These are phyloP conservation scores for Epistrophe eligans DNA, from an alignment of 2,888 invertebrate species.

Conservation along the genomic window DNA sequence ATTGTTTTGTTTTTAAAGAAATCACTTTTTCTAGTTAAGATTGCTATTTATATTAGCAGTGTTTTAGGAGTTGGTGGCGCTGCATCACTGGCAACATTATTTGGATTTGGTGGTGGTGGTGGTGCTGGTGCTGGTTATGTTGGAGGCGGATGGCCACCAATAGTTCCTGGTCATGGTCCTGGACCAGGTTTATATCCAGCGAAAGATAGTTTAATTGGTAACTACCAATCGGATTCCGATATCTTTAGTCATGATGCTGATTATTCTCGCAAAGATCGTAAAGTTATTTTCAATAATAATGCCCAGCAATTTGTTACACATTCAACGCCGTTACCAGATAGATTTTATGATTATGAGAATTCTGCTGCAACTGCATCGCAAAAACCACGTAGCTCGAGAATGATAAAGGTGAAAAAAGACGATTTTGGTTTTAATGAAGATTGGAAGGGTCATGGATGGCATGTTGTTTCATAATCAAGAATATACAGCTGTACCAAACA, in stretches of 20 bases:
- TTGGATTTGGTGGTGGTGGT: constrained; percentile 16
- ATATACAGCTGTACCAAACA: background rate
- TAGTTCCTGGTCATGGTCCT: constrained; percentile 58
- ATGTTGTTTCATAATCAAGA: constrained; percentile 50
- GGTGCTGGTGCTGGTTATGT: background rate
- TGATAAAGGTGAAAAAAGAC: constrained; percentile 45
- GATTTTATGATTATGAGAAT: constrained; percentile 83
- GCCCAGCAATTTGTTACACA: constrained; percentile 77
- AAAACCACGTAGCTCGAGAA: constrained; percentile 78
- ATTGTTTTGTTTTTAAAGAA: constrained; percentile 91
- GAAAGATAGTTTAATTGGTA: constrained; percentile 78
- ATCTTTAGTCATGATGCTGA: constrained; percentile 79
- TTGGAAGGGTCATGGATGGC: constrained; percentile 69
- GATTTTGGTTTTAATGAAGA: constrained; percentile 38
- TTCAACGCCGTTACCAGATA: constrained; percentile 78
- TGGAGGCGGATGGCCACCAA: constrained; percentile 32
- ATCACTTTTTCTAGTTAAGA: constrained; percentile 89
- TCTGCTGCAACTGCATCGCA: constrained; percentile 76
- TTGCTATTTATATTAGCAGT: constrained; percentile 89
- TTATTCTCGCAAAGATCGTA: constrained; percentile 81
- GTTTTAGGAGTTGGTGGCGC: constrained; percentile 87
- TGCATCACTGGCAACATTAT: constrained; percentile 77
- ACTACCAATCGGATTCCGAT: constrained; percentile 77
- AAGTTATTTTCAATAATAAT: constrained; percentile 80
- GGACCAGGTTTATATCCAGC: constrained; percentile 78